Evolutionary conservation across 2,797 vertebrate species (phyloP), one percentile per base, ranked within the genome.

Genomic region (Limosa lapponica): DNA sequence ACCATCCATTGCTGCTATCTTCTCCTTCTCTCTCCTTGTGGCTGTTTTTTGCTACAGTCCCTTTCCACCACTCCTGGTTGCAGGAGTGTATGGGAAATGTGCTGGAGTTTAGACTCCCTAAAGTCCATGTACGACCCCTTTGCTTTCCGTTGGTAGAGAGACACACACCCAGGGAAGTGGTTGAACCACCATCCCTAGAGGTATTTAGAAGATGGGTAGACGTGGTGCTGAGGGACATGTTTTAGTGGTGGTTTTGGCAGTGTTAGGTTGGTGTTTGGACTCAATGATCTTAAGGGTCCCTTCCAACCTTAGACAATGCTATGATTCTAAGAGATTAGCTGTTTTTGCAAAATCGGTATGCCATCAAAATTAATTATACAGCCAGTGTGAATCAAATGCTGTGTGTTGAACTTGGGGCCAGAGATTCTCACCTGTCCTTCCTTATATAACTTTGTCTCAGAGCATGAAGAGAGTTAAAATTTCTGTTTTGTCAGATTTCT

Each of bases 111-210:
- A 30, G 13, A 2, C 14, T 87, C 32, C 10, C 20, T 30, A 1
- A 2, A n/a, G 8, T 14, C 22, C 32, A 6, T 1, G 2, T 19
- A 19, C 3, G 19, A 23, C 3, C 16, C 5, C 52, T 58, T 69
- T 20, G 7, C 7, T 72, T 72, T 72, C 30, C 2, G 1, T 61
- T 19, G 6, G 59, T 28, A 61, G 16, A 39, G 17, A 39, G 37
- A 14, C 36, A 61, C 17, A 20, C 15, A 6, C n/a, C 32, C n/a
- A 57, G 55, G 55, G 22, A 57, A 16, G 15, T 11, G 24, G 15
- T 27, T 24, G 15, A 37, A 37, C 27, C 34, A 37, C 10, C 24
- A 16, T 17, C 34, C 34, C 16, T 37, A 24, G 24, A 37, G 24
- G 23, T 59, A 59, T 59, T 59, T 59, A 59, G n/a, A 59, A 37